These are phyloP conservation scores for Erethizon dorsatum DNA, from an alignment of 2,797 vertebrate species.

Conservation along the genomic window DNA sequence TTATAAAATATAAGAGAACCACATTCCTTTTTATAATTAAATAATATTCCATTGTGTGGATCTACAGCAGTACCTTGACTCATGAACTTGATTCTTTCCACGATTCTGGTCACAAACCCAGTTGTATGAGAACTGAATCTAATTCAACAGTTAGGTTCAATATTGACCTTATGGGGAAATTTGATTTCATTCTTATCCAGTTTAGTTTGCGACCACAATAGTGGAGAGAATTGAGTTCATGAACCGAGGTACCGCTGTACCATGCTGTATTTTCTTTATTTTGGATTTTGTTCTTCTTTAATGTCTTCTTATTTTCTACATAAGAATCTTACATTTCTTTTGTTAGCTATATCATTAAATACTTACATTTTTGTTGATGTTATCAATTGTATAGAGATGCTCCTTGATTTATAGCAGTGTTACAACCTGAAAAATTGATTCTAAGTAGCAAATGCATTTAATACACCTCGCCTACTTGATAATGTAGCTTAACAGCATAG, in stretches of 20 bases:
- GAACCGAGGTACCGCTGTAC: not conserved
- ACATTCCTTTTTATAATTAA: not conserved
- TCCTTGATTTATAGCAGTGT: not conserved
- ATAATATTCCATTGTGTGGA: not conserved
- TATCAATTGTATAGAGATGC: not conserved
- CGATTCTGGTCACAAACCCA: not conserved
- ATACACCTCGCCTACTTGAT: not conserved
- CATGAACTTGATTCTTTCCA: not conserved
- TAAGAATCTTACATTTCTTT: not conserved
- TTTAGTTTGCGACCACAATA: not conserved
- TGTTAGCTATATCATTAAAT: not conserved
- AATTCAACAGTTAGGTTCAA: not conserved
- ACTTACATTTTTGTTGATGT: not conserved
- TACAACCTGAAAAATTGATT: not conserved
- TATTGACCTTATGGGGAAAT: not conserved
- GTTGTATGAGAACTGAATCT: not conserved
- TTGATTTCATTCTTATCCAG: not conserved
- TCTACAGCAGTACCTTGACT: not conserved
- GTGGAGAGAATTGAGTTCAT: not conserved
- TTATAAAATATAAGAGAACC: not conserved
- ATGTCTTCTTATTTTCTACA: not conserved
- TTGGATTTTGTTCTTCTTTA: constrained; percentile 9
- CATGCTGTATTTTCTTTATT: not conserved
- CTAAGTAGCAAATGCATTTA: not conserved
- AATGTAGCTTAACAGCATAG: too few relatives aligned